Evolutionary conservation across 2,797 vertebrate genomes (phyloP).

Genomic region (Erpetoichthys calabaricus): DNA sequence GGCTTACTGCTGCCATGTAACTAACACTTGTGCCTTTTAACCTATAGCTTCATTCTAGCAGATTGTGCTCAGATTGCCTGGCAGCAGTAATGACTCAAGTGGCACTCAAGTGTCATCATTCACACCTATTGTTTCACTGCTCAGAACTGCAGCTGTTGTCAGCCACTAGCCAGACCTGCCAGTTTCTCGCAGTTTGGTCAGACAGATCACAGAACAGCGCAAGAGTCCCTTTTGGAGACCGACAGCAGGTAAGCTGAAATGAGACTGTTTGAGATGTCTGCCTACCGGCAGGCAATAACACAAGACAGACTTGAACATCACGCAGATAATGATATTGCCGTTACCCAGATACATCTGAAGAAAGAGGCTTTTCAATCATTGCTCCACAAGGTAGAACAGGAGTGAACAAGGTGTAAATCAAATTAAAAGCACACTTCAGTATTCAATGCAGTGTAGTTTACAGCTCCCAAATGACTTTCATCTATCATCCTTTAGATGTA

Average conservation of each 20-base stretch:
- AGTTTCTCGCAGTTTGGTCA: not conserved
- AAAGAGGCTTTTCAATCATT: constrained; percentile 43
- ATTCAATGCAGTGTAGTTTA: constrained; percentile 52
- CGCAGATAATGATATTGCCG: constrained; percentile 37
- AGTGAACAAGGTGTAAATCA: constrained; percentile 61
- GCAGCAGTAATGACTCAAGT: no score
- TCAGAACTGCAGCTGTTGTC: no score
- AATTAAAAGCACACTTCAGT: constrained; percentile 54
- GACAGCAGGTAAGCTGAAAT: not conserved
- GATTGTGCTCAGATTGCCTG: no score
- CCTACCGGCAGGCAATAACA: not conserved
- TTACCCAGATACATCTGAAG: constrained; percentile 24
- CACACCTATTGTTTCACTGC: no score
- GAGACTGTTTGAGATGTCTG: not conserved
- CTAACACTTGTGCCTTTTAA: no score
- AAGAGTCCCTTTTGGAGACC: not conserved
- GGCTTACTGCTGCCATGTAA: no score
- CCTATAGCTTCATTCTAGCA: no score
- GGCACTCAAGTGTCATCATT: no score
- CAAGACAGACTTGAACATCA: constrained; percentile 9
- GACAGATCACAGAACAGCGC: not conserved
- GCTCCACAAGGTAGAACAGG: constrained; percentile 36
- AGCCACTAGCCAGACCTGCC: no score
- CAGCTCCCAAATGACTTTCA: constrained; percentile 59
- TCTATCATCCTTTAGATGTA: constrained; percentile 56